These are phyloP conservation scores for Anguilla japonica DNA, from an alignment of 2,113 vertebrate species.

Conservation along the genomic window DNA sequence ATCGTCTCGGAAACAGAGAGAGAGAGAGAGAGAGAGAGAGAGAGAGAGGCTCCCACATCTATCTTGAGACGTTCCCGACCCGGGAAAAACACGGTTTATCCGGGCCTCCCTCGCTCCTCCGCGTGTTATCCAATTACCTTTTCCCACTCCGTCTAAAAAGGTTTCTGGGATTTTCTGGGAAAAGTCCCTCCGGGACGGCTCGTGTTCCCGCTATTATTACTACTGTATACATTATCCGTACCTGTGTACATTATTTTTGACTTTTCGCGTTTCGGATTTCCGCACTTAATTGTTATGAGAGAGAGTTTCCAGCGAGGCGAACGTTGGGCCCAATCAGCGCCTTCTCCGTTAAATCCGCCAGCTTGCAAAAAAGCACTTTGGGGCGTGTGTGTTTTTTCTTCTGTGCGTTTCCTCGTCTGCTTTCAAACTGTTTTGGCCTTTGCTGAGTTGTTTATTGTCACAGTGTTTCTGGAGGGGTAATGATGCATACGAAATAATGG, in stretches of 20 bases:
- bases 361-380: conserved; percentile 6
- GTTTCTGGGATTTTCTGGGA: conserved; percentile 36
- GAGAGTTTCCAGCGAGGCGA: neutral
- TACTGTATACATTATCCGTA: conserved; percentile 37
- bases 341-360: conserved; percentile 18
- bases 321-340: neutral
- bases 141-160: conserved; percentile 53
- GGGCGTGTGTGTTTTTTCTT: conserved; percentile 36
- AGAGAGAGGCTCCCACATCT: conserved; percentile 43
- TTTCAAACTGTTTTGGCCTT: conserved; percentile 59
- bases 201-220: conserved; percentile 40
- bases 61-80: conserved; percentile 49
- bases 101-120: conserved; percentile 28
- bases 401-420: conserved; percentile 47
- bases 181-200: conserved; percentile 39
- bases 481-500: conserved; percentile 71
- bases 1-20: conserved; percentile 51
- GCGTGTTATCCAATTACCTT: conserved; percentile 51
- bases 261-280: conserved; percentile 11
- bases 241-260: conserved; percentile 51
- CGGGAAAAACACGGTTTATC: neutral
- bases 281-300: neutral
- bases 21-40: conserved; percentile 34
- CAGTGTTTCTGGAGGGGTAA: conserved; percentile 67
- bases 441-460: conserved; percentile 68